Base-by-base conservation (phyloP, 2,113 vertebrate genomes). In the Lagopus muta region DNA sequence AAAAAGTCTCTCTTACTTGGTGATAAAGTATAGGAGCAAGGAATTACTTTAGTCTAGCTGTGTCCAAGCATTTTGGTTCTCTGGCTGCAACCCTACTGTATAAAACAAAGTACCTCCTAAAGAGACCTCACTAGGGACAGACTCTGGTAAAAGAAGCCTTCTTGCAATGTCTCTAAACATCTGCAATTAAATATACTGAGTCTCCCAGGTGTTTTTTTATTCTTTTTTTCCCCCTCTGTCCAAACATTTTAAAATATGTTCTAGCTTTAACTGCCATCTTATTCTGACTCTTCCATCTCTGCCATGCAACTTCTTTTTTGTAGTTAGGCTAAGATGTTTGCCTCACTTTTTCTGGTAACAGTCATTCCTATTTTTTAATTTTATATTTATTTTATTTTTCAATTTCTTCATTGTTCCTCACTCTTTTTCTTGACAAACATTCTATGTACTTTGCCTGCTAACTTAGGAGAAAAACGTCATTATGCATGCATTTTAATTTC, bases 401-500 rank as follows among this genome's bases (percentile, higher is more conserved):
- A 5, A 42, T 62, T 83, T 85, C 48, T 66, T 82, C 48, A n/a
- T 13, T 27, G 25, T n/a, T 82, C 15, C 36, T 80, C 30, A 47
- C 21, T 83, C 71, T 79, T 43, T 76, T 72, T 86, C 38, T 66
- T 79, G 34, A 81, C 28, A 55, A 73, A 40, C 10, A 74, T 92
- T 89, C 65, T 57, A 36, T 8, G 21, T 52, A 57, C 30, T 79
- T 71, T 93, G 69, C 27, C 45, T 75, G 32, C 38, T 88, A 90
- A 73, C 34, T 73, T 69, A 38, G 8, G 7, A 75, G 19, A 72
- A 86, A 73, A 2, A 74, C 17, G 86, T 91, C 65, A 61, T 36
- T 88, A 70, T 72, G 25, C 11, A 61, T 36, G 14, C 34, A 84
- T 89, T 94, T 89, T 78, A 76, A 93, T 81, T 91, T 47, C n/a